Evolutionary conservation across 2,888 invertebrate species (phyloP), one percentile per base, ranked within the genome.

Genomic region (Agapostemon virescens): DNA sequence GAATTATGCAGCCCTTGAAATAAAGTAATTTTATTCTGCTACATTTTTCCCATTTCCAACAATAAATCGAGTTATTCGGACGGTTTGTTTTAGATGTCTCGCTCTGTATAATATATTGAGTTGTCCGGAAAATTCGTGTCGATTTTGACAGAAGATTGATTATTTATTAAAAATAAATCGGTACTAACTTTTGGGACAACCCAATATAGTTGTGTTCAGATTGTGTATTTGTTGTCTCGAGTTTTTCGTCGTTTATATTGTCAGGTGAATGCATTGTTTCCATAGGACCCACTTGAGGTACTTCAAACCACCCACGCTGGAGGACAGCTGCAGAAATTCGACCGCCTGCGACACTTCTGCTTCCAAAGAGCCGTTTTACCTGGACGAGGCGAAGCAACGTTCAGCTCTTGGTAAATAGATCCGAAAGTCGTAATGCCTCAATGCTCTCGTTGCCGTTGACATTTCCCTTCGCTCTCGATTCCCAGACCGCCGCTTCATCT

Each of bases 371-470:
- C 84, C 87, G 13, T 84, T 87, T 49, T 87, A 79, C 55, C 67
- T 87, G 45, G 82, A 86, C 68, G 87, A 87, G 40, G 74, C 68
- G 73, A 83, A 81, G 63, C 81, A 87, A 38, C 81, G 81, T 52
- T 83, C 84, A 1, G 76, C 64, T 75, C 71, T 76, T 64, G 87
- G 87, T 87, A 84, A 82, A 79, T 75, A 85, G 45, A 68, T 26
- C 36, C 45, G 36, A 38, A 71, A 58, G 30, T 45, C n/a, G 36
- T 26, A 38, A 6, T 7, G 49, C 52, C n/a, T 20, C 36, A 6
- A n/a, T 42, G 36, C 36, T 68, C 20, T 49, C 13, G 33, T 11
- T 36, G 36, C 66, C 66, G 66, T 73, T 73, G 66, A 40, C n/a
- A 9, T 33, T n/a, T 23, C 49, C 49, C 49, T 52, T 49, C 6